Evolutionary conservation across 2,113 vertebrate species (phyloP).

Genomic region (Prochilodus magdalenae): DNA sequence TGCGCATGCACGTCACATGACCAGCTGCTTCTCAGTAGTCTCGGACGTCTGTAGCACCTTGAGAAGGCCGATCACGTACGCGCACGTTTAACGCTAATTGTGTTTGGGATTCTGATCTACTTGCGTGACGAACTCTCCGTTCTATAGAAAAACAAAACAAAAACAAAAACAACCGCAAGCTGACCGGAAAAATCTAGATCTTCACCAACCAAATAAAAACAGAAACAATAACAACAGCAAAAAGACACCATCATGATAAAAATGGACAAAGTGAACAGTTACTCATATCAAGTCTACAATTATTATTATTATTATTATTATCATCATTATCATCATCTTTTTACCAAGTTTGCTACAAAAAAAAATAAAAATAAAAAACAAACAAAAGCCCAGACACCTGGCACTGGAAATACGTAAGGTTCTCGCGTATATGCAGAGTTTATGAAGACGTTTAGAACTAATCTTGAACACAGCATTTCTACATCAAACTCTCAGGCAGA

Average conservation of each 20-base stretch:
- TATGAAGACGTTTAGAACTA: conserved; percentile 57
- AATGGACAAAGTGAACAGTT: conserved; percentile 47
- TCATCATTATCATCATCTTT: too few relatives aligned
- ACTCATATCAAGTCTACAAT: too few relatives aligned
- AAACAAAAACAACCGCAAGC: conserved; percentile 1
- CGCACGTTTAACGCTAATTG: conserved; percentile 26
- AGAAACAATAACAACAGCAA: conserved; percentile 63
- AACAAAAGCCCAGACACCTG: conserved; percentile 43
- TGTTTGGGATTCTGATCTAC: background rate
- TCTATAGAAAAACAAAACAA: background rate
- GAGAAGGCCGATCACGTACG: conserved; percentile 31
- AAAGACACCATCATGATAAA: conserved; percentile 64
- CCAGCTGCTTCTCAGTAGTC: conserved; percentile 73
- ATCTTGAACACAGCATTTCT: conserved; percentile 62
- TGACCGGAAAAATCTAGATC: conserved; percentile 52
- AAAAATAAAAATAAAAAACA: background rate
- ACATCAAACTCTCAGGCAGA: conserved; percentile 64
- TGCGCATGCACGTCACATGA: conserved; percentile 24
- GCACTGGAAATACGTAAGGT: conserved; percentile 62
- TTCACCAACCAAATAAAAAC: conserved; percentile 53
- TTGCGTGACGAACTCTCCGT: conserved; percentile 12
- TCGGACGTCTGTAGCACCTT: conserved; percentile 81
- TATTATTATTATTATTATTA: too few relatives aligned
- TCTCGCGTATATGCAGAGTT: conserved; percentile 41
- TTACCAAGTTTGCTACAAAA: conserved; percentile 66